phyloP scores from a whole-genome alignment of 2,888 invertebrate species.

The Nematopogon swammerdamellus region DNA sequence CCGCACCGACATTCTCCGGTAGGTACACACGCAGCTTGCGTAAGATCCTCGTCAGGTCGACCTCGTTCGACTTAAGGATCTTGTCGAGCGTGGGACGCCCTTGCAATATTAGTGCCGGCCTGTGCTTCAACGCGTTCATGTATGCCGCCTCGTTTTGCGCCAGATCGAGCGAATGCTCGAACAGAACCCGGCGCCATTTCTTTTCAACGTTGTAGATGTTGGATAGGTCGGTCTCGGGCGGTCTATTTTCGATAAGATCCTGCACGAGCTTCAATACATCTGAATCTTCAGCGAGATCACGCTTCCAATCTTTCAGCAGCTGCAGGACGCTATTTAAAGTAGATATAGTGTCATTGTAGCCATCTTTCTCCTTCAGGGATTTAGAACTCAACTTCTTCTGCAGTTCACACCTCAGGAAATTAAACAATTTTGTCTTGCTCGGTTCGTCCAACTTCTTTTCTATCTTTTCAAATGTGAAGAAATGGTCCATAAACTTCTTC shows the following conservation, averaged over 20 bases:
- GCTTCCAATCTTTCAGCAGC: conserved; percentile 26
- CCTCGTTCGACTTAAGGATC: conserved; percentile 18
- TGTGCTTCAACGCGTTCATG: conserved; percentile 35
- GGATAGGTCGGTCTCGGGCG: conserved; percentile 19
- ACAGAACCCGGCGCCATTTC: conserved; percentile 28
- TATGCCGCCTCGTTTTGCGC: conserved; percentile 22
- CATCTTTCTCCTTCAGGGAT: conserved; percentile 12
- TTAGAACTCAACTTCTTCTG: not conserved
- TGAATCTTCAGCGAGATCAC: conserved; percentile 22
- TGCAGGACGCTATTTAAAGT: conserved; percentile 12
- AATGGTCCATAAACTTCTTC: conserved; percentile 16
- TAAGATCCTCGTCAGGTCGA: conserved; percentile 19
- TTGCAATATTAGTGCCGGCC: conserved; percentile 21
- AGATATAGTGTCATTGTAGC: too few relatives aligned
- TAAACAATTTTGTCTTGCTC: not conserved
- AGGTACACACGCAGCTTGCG: conserved; percentile 31
- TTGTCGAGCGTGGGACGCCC: conserved; percentile 18
- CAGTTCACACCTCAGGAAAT: not conserved
- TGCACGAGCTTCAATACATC: conserved; percentile 22
- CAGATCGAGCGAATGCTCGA: conserved; percentile 28
- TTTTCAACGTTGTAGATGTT: conserved; percentile 29
- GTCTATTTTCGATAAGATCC: conserved; percentile 19
- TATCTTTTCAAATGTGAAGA: not conserved
- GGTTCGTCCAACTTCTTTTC: not conserved
- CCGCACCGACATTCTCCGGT: conserved; percentile 20